Evolutionary conservation across 2,113 vertebrate species (phyloP).

Genomic region (Eubucco bourcierii): DNA sequence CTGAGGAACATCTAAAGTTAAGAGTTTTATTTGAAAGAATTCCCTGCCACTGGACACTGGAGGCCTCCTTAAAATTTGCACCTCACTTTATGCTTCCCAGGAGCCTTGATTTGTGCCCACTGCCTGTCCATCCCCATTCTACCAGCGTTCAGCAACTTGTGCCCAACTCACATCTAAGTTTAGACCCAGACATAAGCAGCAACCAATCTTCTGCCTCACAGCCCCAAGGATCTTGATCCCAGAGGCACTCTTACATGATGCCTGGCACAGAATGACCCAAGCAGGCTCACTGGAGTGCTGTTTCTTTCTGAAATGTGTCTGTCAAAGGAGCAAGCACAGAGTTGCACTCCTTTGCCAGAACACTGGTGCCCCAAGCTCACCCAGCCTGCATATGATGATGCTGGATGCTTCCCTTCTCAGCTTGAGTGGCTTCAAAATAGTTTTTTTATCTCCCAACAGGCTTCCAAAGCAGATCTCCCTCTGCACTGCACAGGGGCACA

Average conservation of each 20-base stretch:
- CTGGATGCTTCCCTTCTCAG: neutral
- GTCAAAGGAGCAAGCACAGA: neutral
- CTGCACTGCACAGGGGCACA: neutral
- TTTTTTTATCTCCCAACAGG: neutral
- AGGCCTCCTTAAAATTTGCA: neutral
- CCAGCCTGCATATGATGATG: neutral
- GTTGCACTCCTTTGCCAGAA: neutral
- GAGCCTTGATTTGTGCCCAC: neutral
- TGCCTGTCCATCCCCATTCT: neutral
- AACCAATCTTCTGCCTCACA: neutral
- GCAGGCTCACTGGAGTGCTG: neutral
- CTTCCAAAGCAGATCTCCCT: neutral
- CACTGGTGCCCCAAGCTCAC: neutral
- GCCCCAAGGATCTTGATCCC: neutral
- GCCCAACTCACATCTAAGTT: neutral
- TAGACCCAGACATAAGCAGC: neutral
- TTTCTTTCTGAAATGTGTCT: neutral
- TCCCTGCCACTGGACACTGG: neutral
- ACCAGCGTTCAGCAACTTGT: neutral
- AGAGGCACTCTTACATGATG: neutral
- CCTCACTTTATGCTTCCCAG: neutral
- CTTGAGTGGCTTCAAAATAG: neutral
- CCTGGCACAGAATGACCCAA: neutral
- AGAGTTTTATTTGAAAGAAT: neutral
- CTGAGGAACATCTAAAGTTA: neutral